Evolutionary conservation across 2,888 invertebrate species (phyloP), one percentile per base, ranked within the genome.

Genomic region (Frankliniella intonsa): DNA sequence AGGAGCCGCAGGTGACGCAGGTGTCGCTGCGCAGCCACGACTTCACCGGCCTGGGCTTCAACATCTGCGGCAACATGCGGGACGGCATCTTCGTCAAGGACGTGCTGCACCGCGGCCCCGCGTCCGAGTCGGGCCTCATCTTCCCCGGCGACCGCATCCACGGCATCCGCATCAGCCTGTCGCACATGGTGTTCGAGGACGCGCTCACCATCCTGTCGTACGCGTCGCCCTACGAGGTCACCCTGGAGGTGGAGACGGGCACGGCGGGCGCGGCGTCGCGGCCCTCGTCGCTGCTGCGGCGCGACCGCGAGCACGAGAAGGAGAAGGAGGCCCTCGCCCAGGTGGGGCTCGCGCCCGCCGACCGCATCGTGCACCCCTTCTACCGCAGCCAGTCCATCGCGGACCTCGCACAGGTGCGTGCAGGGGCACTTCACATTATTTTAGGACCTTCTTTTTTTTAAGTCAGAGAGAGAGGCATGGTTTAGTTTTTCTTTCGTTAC

Each of bases 21-120:
- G 95, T 96, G 80, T 92, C 94, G 84, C 89, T 97, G 83, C 92
- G 94, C 88, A 95, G 96, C 83, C 93, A 94, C 81, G 96, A 96
- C 88, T 95, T 96, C 88, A 95, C 95, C 0, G 96, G 97, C 0
- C 90, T 97, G 0, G 96, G 96, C 1, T 93, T 97, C 88, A 93
- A 94, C 86, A 94, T 96, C 84, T 93, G 93, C 83, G 97, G 97
- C n/a, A 96, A 95, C 85, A 95, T 96, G 91, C 90, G 94, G 83
- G 96, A 97, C 84, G 97, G 97, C 0, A 96, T 97, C 83, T 95
- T 92, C 87, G 92, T 97, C 79, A 96, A 95, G 87, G 95, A 96
- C 84, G 93, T 97, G 22, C 90, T 96, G 81, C 92, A 95, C 86
- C 92, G 95, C 84, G 97, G 97, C 0, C 97, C 97, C 0, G 97